These are phyloP conservation scores for Lates calcarifer DNA, from an alignment of 2,113 vertebrate genomes.

Conservation along the genomic window DNA sequence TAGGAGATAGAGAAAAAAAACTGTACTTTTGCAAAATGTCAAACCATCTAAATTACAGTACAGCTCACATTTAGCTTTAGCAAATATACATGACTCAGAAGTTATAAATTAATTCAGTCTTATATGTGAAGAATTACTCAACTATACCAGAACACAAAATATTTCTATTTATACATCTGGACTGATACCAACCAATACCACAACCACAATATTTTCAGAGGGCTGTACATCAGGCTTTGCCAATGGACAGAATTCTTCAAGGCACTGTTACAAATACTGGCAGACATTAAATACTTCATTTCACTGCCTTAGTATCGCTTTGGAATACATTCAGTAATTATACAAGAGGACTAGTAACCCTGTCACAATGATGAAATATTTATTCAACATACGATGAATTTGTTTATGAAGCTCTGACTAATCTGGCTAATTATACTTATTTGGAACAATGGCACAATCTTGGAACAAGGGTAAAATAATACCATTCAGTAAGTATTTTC, in stretches of 20 bases:
- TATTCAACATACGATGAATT: not conserved
- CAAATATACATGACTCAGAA: too few species aligned
- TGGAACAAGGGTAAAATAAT: not conserved
- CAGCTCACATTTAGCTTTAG: not conserved
- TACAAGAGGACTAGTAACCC: conserved; percentile 15
- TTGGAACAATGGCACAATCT: not conserved
- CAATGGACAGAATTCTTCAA: not conserved
- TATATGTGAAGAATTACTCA: conserved; percentile 4
- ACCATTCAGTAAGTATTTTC: not conserved
- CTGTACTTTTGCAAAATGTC: not conserved
- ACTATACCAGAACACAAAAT: not conserved
- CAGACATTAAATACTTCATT: not conserved
- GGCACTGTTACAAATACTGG: not conserved
- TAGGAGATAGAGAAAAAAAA: not conserved
- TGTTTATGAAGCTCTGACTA: not conserved
- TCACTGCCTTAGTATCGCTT: not conserved
- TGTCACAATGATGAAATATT: not conserved
- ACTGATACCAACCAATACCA: conserved; percentile 2
- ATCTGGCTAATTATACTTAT: conserved; percentile 5
- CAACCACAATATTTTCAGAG: not conserved
- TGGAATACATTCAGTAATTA: not conserved
- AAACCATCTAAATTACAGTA: not conserved
- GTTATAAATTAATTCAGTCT: not conserved
- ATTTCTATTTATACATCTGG: conserved; percentile 7
- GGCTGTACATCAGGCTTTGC: not conserved